Evolutionary conservation across 2,113 vertebrate genomes (phyloP).

Genomic region (Regulus satrapa): DNA sequence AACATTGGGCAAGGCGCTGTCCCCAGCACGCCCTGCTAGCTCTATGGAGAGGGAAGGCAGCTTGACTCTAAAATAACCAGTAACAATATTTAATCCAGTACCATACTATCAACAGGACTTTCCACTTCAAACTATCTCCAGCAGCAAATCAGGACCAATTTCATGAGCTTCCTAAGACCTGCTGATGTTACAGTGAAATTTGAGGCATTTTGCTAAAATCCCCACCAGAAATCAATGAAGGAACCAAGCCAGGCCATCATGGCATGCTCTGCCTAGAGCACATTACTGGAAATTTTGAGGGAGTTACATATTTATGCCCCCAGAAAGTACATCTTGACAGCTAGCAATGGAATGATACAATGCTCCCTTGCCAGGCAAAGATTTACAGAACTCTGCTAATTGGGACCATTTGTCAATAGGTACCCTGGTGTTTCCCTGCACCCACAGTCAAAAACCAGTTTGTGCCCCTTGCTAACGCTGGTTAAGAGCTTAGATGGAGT

Average conservation of each 20-base stretch:
- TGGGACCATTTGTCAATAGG: conserved; percentile 5
- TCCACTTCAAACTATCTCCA: background rate
- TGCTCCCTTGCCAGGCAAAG: background rate
- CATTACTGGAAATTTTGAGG: background rate
- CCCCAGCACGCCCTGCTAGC: background rate
- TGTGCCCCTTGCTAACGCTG: background rate
- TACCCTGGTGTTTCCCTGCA: background rate
- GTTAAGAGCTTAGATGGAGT: background rate
- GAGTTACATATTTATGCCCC: background rate
- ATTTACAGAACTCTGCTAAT: conserved; percentile 26
- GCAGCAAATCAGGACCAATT: background rate
- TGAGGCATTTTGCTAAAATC: background rate
- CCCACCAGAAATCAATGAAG: background rate
- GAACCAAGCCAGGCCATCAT: background rate
- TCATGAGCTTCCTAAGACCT: background rate
- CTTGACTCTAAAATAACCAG: background rate
- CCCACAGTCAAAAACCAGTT: background rate
- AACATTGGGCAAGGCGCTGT: background rate
- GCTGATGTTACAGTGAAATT: background rate
- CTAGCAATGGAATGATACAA: background rate
- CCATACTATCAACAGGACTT: background rate
- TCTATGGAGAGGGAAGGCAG: background rate
- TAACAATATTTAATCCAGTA: background rate
- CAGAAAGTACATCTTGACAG: background rate
- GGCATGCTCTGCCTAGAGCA: background rate